Evolutionary conservation across 1,140 invertebrate species (phyloP).

Genomic region (Micrasema longulum): DNA sequence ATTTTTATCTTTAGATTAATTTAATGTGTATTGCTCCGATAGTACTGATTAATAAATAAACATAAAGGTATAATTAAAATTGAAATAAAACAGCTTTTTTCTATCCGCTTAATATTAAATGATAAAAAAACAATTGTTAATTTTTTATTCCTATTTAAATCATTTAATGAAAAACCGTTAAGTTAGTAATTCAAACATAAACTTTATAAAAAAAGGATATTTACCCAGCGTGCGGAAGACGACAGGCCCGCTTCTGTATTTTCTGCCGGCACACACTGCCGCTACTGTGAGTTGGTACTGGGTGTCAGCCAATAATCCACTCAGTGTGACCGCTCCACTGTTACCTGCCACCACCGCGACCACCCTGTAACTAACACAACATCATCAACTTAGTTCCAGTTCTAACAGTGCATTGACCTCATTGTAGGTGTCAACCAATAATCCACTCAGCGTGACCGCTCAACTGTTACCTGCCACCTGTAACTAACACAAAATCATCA

Average conservation of each 20-base stretch:
- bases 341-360: slow-evolving; percentile 87
- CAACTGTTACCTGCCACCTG: slow-evolving; percentile 88
- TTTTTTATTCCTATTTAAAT: not conserved
- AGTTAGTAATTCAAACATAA: no score
- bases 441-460: slow-evolving; percentile 81
- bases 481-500: slow-evolving; percentile 78
- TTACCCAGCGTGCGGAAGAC: slow-evolving; percentile 89
- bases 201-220: no score
- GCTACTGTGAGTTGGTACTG: slow-evolving; percentile 88
- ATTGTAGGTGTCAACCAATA: slow-evolving; percentile 81
- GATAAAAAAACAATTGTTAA: not conserved
- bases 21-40: no score
- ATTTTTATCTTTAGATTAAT: no score
- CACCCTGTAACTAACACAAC: slow-evolving; percentile 90
- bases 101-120: not conserved
- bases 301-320: slow-evolving; percentile 82
- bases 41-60: no score
- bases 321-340: slow-evolving; percentile 84
- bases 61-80: no score
- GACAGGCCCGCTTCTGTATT: slow-evolving; percentile 83
- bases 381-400: slow-evolving; percentile 26
- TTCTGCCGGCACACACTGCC: slow-evolving; percentile 81
- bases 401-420: slow-evolving; percentile 73
- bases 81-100: no score
- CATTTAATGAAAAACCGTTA: not conserved